Percentiles rank a stretch among this genome's conserved stretches.
Evolutionary conservation across 1,140 invertebrate species (phyloP).

Genomic region (Phthorimaea operculella): DNA sequence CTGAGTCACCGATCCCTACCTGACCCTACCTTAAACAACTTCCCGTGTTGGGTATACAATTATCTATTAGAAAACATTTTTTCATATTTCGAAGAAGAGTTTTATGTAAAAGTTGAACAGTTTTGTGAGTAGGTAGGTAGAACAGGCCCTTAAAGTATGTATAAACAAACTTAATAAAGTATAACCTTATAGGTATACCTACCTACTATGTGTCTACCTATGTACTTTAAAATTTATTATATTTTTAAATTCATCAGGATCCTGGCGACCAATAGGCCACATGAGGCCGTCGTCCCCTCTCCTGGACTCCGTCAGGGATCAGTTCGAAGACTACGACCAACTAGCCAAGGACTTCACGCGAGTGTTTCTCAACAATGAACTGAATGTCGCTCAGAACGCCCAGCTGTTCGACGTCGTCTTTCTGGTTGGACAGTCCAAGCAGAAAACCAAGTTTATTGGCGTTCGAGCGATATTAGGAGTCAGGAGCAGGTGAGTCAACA

Average conservation of each 20-base stretch:
- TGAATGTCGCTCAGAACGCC: slow-evolving; percentile 76
- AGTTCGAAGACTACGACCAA: slow-evolving; percentile 95
- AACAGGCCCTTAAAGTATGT: too few species aligned
- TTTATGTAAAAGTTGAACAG: too few species aligned
- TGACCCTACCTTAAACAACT: too few species aligned
- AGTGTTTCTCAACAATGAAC: slow-evolving; percentile 85
- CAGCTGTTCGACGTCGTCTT: slow-evolving; percentile 92
- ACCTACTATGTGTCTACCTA: too few species aligned
- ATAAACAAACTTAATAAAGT: too few species aligned
- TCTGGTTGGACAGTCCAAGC: slow-evolving; percentile 89
- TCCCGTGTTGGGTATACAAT: too few species aligned
- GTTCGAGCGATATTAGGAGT: slow-evolving; percentile 92
- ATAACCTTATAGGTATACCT: too few species aligned
- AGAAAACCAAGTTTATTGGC: slow-evolving; percentile 89
- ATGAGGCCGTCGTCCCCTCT: slow-evolving; percentile 93
- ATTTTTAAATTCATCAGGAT: slow-evolving; percentile 69
- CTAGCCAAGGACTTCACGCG: slow-evolving; percentile 92
- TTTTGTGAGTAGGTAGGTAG: too few species aligned
- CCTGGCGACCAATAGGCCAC: slow-evolving; percentile 94
- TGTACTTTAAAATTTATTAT: too few species aligned
- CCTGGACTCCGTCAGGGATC: slow-evolving; percentile 89
- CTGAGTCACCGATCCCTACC: too few species aligned
- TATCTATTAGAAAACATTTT: too few species aligned
- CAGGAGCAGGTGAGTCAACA: slow-evolving; percentile 76
- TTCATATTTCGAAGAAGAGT: too few species aligned